Conservation (phyloP, 1,140 invertebrate genomes). For the Penaeus vannamei region DNA sequence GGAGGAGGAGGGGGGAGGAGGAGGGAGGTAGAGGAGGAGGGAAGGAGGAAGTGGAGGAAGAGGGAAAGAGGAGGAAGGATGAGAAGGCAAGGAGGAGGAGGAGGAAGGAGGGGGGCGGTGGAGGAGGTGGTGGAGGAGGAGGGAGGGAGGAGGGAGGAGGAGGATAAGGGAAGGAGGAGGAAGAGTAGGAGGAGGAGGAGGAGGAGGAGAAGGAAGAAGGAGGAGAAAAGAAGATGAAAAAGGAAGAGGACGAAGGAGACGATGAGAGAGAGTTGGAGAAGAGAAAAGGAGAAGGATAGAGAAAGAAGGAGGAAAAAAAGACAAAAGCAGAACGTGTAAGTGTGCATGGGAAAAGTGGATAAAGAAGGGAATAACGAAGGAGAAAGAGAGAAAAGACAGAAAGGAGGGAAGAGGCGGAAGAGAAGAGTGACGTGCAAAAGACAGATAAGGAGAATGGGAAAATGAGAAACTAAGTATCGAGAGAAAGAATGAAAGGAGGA, state of each 20-base stretch:
- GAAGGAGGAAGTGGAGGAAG: neutral
- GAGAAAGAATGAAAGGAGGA: neutral
- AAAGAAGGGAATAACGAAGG: neutral
- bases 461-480: neutral
- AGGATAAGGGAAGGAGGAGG: neutral
- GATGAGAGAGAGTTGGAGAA: neutral
- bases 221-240: neutral
- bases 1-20: neutral
- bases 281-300: neutral
- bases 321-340: neutral
- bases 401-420: neutral
- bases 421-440: neutral
- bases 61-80: no score
- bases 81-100: neutral
- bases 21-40: neutral
- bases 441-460: neutral
- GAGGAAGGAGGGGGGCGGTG: neutral
- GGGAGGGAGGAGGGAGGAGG: no score
- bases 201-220: constrained; percentile 4
- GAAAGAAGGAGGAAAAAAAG: neutral
- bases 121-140: neutral
- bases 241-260: neutral
- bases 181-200: neutral
- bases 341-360: neutral
- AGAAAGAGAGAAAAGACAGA: neutral